Conservation (phyloP, 2,888 invertebrate species). For the Hypsopygia costalis region DNA sequence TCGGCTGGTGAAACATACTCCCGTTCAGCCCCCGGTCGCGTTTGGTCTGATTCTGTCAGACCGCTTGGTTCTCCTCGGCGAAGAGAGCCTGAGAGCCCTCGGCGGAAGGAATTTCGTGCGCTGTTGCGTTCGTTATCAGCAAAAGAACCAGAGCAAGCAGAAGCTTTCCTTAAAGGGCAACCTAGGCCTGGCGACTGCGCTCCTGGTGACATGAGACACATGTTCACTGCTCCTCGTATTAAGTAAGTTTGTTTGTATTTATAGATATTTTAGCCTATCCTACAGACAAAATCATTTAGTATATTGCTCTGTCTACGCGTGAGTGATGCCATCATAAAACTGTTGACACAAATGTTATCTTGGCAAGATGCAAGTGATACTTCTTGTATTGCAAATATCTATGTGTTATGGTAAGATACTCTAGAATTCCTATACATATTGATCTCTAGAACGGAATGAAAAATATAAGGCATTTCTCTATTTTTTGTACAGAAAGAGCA, state of each 20-base stretch:
- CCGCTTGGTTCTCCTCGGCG: conserved; percentile 59
- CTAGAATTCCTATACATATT: too few relatives aligned
- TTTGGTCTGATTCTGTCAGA: conserved; percentile 70
- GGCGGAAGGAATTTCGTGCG: conserved; percentile 78
- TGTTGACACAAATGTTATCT: too few relatives aligned
- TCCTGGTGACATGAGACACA: conserved; percentile 68
- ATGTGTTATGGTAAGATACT: too few relatives aligned
- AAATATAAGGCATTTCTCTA: too few relatives aligned
- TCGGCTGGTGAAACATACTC: conserved; percentile 80
- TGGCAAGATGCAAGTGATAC: too few relatives aligned
- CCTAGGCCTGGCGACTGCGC: conserved; percentile 86
- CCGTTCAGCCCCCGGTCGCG: conserved; percentile 84
- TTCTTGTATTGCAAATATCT: too few relatives aligned
- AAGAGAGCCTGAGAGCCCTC: conserved; percentile 64
- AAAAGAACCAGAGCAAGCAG: conserved; percentile 82
- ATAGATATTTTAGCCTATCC: too few relatives aligned
- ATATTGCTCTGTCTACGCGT: too few relatives aligned
- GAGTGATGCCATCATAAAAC: too few relatives aligned
- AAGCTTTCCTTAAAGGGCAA: conserved; percentile 84
- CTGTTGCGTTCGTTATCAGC: conserved; percentile 84
- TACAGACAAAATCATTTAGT: too few relatives aligned
- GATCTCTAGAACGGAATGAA: too few relatives aligned
- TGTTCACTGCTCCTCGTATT: conserved; percentile 66
- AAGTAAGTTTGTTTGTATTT: conserved; percentile 44
- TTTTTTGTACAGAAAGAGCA: conserved; percentile 53